Base-by-base conservation (phyloP, 1,140 invertebrate species). In the Charaxes varanes region DNA sequence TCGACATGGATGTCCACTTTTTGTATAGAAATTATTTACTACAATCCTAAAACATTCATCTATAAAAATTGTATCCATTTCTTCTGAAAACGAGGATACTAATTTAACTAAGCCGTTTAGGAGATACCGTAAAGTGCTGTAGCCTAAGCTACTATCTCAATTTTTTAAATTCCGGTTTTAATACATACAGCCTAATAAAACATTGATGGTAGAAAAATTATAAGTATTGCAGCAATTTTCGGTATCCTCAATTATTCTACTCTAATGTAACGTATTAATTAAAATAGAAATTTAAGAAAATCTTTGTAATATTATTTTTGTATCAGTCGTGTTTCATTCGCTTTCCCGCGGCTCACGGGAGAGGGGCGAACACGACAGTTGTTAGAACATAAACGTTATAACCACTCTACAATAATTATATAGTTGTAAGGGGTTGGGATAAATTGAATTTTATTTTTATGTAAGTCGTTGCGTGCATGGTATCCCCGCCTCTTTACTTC, bases 281-380 rank as follows among this genome's bases (percentile, higher is more conserved):
- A 47, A 28, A 10, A 32, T 35, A 41, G 15, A 12, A 33, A 22
- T 26, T 11, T 53, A 53, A 53, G 50, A 36, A 50, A 53, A 45
- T 58, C 16, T 60, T 57, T 60, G 59, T 71, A n/a, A n/a, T n/a
- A 72, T 74, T 74, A 78, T 72, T 72, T 72, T 72, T 73, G 47
- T 72, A 72, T 62, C 46, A 53, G 53, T 46, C 36, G 44, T 35
- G 41, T 41, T 36, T 50, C 44, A 35, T 23, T 51, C 60, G 2
- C 34, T 49, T 58, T 45, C 32, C 55, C 57, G 41, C 11, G 73
- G 73, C 73, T 78, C 73, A 65, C 44, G 63, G 61, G 49, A 45
- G 58, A 41, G 23, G 48, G 40, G 24, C 37, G 36, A 59, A 14
- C 52, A 37, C 42, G 41, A 58, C 45, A 37, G 40, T 58, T 60